A percentile compares a stretch with the other conserved stretches of the same genome.
Evolutionary conservation across 2,888 invertebrate species (phyloP).

Genomic region (Salpingus planirostris): DNA sequence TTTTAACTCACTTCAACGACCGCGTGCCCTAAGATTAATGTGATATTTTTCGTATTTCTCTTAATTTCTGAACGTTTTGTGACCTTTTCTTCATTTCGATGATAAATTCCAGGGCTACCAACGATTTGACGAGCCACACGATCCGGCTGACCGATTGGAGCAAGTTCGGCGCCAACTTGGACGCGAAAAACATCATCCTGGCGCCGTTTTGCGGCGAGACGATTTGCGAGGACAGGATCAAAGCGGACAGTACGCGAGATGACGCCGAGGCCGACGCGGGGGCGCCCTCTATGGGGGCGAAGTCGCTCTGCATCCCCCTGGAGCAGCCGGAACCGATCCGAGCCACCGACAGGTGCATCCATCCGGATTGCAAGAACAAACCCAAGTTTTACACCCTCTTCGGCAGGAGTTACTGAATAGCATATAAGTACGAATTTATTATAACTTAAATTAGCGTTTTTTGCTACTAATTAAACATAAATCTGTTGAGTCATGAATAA

Average conservation of each 20-base stretch:
- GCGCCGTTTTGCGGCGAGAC: conserved; percentile 91
- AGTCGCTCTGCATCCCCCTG: conserved; percentile 96
- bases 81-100: too few relatives aligned
- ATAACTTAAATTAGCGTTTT: too few relatives aligned
- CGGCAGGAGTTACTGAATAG: conserved; percentile 91
- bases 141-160: conserved; percentile 68
- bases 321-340: conserved; percentile 65
- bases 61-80: too few relatives aligned
- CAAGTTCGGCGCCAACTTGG: conserved; percentile 70
- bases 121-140: conserved; percentile 66
- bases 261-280: conserved; percentile 59
- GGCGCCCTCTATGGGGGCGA: conserved; percentile 96
- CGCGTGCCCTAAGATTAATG: too few relatives aligned
- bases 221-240: conserved; percentile 90
- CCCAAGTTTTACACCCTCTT: conserved; percentile 86
- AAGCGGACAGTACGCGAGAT: conserved; percentile 88
- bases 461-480: too few relatives aligned
- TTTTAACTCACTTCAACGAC: too few relatives aligned
- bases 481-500: too few relatives aligned
- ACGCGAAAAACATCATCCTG: conserved; percentile 83
- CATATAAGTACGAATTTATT: too few relatives aligned
- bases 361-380: conserved; percentile 71
- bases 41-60: too few relatives aligned
- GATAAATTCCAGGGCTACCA: conserved; percentile 67
- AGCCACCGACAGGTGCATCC: conserved; percentile 67